These are phyloP conservation scores for Aelia acuminata DNA, from an alignment of 2,888 invertebrate species.

Conservation along the genomic window DNA sequence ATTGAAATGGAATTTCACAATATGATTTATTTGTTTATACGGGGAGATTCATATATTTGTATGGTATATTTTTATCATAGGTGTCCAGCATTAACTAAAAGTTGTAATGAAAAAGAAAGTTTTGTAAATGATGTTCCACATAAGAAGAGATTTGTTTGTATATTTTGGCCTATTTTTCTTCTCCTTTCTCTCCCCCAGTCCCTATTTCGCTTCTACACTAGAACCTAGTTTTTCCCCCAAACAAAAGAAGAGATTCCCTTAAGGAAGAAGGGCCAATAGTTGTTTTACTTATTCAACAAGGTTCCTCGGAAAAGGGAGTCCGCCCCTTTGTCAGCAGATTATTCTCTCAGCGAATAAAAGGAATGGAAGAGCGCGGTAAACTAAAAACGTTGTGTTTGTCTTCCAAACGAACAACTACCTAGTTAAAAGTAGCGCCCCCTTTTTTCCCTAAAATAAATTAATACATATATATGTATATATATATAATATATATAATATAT, in stretches of 20 bases:
- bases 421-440: background rate
- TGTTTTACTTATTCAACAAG: slow-evolving; percentile 34
- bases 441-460: background rate
- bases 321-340: slow-evolving; percentile 16
- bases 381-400: slow-evolving; percentile 22
- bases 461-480: background rate
- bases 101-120: too few relatives aligned
- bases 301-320: background rate
- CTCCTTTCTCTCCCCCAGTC: too few relatives aligned
- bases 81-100: too few relatives aligned
- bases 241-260: background rate
- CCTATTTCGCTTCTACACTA: background rate
- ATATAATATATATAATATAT: background rate
- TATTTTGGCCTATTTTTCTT: too few relatives aligned
- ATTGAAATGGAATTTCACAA: too few relatives aligned
- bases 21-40: too few relatives aligned
- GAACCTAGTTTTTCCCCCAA: background rate
- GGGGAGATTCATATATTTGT: too few relatives aligned
- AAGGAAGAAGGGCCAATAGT: background rate
- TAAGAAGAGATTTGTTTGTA: too few relatives aligned
- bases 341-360: slow-evolving; percentile 32
- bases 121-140: too few relatives aligned
- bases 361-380: background rate
- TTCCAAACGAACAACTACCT: background rate
- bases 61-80: too few relatives aligned